A percentile compares a stretch with the other conserved stretches of the same genome.
phyloP scores from a whole-genome alignment of 2,113 vertebrate genomes.

The Menidia beryllina region DNA sequence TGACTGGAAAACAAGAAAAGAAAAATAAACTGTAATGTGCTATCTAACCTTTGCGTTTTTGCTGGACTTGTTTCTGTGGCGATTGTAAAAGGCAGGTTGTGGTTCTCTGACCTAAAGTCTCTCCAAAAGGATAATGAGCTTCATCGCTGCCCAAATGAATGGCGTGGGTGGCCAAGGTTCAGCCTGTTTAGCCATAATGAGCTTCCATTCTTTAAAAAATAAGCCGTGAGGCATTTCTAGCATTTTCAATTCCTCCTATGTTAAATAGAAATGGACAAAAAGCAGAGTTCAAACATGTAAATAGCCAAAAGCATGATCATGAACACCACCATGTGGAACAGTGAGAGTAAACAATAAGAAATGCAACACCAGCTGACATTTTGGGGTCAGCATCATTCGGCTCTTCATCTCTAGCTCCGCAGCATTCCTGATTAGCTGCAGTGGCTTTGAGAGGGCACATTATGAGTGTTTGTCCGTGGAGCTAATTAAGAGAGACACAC shows the following conservation, averaged over 20 bases:
- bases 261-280: slow-evolving; percentile 61
- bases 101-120: slow-evolving; percentile 72
- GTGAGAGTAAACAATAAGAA: slow-evolving; percentile 73
- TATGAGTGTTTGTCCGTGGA: slow-evolving; percentile 57
- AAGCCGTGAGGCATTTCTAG: slow-evolving; percentile 49
- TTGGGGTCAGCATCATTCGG: slow-evolving; percentile 80
- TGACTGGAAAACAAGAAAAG: slow-evolving; percentile 50
- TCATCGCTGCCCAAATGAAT: slow-evolving; percentile 74
- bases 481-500: slow-evolving; percentile 70
- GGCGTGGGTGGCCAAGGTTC: slow-evolving; percentile 66
- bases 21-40: slow-evolving; percentile 31
- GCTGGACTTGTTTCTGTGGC: slow-evolving; percentile 66
- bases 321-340: slow-evolving; percentile 52
- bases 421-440: slow-evolving; percentile 73
- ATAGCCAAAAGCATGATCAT: slow-evolving; percentile 57
- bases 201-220: slow-evolving; percentile 62
- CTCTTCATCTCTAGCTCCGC: slow-evolving; percentile 72
- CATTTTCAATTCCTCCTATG: slow-evolving; percentile 53
- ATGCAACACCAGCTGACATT: slow-evolving; percentile 80
- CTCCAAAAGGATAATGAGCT: slow-evolving; percentile 80
- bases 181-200: slow-evolving; percentile 70
- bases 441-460: slow-evolving; percentile 63
- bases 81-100: slow-evolving; percentile 62
- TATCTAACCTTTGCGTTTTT: slow-evolving; percentile 48
- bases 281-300: slow-evolving; percentile 67